These are phyloP conservation scores for Notiomystis cincta DNA, from an alignment of 2,113 vertebrate species.

Conservation along the genomic window DNA sequence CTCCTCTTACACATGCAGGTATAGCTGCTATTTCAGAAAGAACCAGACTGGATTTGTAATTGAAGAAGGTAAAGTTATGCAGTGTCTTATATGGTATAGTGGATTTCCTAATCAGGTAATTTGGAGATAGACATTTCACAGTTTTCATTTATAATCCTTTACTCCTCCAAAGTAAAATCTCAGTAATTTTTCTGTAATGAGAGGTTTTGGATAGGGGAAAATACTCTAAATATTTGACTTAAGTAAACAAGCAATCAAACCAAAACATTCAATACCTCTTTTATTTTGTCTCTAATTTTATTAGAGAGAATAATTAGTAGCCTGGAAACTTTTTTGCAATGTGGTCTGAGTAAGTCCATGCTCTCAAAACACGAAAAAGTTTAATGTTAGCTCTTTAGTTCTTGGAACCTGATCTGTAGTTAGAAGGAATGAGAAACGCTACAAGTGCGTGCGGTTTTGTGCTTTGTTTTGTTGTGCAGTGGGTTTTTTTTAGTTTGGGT, in stretches of 20 bases:
- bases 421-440: constrained; percentile 44
- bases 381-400: constrained; percentile 23
- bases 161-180: not conserved
- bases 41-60: not conserved
- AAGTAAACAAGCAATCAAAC: not conserved
- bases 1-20: not conserved
- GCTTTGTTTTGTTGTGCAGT: not conserved
- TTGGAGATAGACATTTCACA: not conserved
- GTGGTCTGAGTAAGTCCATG: not conserved
- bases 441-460: constrained; percentile 39
- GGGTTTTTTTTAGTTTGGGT: not conserved
- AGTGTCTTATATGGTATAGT: not conserved
- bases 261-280: not conserved
- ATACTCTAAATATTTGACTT: not conserved
- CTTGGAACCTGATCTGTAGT: constrained; percentile 44
- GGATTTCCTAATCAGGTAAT: not conserved
- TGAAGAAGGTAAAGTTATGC: not conserved
- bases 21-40: not conserved
- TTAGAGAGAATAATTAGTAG: not conserved
- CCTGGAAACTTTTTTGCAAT: not conserved
- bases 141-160: not conserved
- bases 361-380: not conserved
- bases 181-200: not conserved
- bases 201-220: not conserved
- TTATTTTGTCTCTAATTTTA: not conserved